A percentile compares a stretch with the other conserved stretches of the same genome.
Conservation (phyloP, 1,140 invertebrate species). For the Rhagoletis zephyria region DNA sequence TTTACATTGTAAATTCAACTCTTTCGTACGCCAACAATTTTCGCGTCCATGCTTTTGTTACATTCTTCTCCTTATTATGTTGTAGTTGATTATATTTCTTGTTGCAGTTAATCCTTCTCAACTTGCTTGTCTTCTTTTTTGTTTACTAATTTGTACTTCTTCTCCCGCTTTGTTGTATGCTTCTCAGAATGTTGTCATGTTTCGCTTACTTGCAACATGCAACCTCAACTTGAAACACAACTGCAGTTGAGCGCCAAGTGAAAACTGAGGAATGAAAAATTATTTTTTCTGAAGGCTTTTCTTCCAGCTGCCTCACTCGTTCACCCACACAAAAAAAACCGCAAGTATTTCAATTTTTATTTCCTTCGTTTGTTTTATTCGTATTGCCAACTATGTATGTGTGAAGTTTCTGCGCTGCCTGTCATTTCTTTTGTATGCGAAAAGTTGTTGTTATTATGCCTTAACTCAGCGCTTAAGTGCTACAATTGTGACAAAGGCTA, state of each 20-base stretch:
- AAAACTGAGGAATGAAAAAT: slow-evolving; percentile 1
- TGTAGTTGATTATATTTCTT: slow-evolving; percentile 7
- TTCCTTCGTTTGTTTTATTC: background rate
- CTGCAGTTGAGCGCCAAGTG: background rate
- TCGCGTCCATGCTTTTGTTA: background rate
- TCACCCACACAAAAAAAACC: background rate
- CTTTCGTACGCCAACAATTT: background rate
- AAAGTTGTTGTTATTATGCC: background rate
- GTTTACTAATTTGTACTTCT: background rate
- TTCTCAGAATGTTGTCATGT: background rate
- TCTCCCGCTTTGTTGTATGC: background rate
- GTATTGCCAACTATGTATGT: background rate
- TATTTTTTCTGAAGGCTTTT: background rate
- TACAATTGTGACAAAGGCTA: slow-evolving; percentile 35
- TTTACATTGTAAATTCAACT: slow-evolving; percentile 1
- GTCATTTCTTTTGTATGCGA: background rate
- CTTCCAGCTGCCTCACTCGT: background rate
- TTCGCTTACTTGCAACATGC: slow-evolving; percentile 18
- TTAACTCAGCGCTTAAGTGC: slow-evolving; percentile 18
- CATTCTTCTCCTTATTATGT: background rate
- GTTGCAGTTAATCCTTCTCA: background rate
- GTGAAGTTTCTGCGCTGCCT: background rate
- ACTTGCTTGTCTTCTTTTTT: background rate
- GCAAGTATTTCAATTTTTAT: background rate
- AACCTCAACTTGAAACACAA: background rate